These are phyloP conservation scores for Echinometra lucunter DNA, from an alignment of 53 echinoderm and acorn worm genomes.

Conservation along the genomic window DNA sequence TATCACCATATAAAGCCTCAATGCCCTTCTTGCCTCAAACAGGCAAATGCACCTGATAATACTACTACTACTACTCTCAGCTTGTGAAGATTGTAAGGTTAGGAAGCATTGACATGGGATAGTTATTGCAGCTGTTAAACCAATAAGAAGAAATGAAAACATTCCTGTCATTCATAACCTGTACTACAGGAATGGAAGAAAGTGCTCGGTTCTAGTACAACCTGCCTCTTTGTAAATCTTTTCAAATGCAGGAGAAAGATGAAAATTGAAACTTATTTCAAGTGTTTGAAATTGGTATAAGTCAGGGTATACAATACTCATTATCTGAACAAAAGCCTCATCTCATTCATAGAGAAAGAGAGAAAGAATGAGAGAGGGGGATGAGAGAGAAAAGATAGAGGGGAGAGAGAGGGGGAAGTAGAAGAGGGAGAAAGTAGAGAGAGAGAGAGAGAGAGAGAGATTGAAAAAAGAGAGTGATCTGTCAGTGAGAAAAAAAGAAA, in stretches of 20 bases:
- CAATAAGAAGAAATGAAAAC: slow-evolving; percentile 19
- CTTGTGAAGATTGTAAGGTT: not conserved
- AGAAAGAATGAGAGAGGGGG: too few species aligned
- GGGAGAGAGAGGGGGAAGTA: not conserved
- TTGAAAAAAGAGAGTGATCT: not conserved
- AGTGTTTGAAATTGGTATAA: not conserved
- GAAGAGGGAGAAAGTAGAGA: not conserved
- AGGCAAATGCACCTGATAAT: too few species aligned
- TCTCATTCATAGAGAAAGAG: not conserved
- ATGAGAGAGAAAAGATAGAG: not conserved
- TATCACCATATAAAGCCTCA: too few species aligned
- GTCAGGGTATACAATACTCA: not conserved
- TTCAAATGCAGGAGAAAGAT: not conserved
- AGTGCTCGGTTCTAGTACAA: not conserved
- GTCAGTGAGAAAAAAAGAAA: not conserved
- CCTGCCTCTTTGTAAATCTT: not conserved
- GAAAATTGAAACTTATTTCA: not conserved
- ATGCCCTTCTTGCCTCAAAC: too few species aligned
- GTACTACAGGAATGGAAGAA: not conserved
- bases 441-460: not conserved
- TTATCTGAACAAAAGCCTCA: too few species aligned
- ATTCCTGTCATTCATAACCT: slow-evolving; percentile 2
- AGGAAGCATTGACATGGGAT: slow-evolving; percentile 17
- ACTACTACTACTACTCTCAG: not conserved
- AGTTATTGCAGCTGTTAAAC: slow-evolving; percentile 20